Evolutionary conservation across 2,797 vertebrate species (phyloP), one percentile per base, ranked within the genome.

Genomic region (Macrochelys suwanniensis): DNA sequence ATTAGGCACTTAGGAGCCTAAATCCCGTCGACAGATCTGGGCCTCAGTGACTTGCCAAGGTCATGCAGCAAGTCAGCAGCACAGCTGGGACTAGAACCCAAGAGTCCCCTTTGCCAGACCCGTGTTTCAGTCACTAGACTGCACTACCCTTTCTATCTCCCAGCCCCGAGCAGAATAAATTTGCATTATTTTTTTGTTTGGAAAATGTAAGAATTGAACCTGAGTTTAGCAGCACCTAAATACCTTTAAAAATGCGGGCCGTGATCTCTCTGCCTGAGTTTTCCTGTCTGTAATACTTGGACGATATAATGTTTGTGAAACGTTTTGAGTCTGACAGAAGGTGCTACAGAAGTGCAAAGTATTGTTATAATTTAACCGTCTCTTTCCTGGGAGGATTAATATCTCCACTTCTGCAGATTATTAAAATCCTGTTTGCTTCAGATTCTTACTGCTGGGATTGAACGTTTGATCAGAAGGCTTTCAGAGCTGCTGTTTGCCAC

Each of bases 371-470:
- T 91, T 88, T 93, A 95, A 59, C 85, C 45, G 45, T 95, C 89
- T 65, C 59, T 94, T 90, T 90, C 85, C 31, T 91, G 95, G 92
- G 47, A 2, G 11, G 92, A 92, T 95, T 96, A 93, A 59, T 93
- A 81, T 89, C 84, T 94, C 71, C 71, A 87, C 90, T 96, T 94
- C 74, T 88, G 80, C 50, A 80, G 93, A 94, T 97, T 93, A 87
- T 95, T 6, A 89, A 94, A 96, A 96, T 96, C 82, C 92, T 92
- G 49, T 96, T 93, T 93, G 83, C 80, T 74, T 61, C 89, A 51
- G 77, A 85, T 76, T 87, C 54, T 84, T 87, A 82, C 16, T 94
- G 50, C 87, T 83, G 84, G 91, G 85, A 90, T 85, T 42, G 61
- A 89, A 57, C 80, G 49, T 84, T 82, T 92, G 89, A 94, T 96